A percentile compares a stretch with the other conserved stretches of the same genome.
Conservation (phyloP, 2,113 vertebrate genomes). For the Urocynchramus pylzowi region DNA sequence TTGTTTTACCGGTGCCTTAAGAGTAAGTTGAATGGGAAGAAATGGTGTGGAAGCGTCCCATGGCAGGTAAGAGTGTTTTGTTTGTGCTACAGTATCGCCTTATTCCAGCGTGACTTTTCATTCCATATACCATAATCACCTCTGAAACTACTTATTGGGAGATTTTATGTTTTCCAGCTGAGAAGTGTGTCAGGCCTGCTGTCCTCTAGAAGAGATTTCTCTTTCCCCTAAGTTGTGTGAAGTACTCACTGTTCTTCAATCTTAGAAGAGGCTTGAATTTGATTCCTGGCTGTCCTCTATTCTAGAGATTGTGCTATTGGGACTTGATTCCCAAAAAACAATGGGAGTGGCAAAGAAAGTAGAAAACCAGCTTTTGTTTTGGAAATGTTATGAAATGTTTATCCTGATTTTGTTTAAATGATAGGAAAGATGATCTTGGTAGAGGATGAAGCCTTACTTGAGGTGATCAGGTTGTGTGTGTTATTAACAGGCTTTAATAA, state of each 20-base stretch:
- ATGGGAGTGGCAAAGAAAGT: background rate
- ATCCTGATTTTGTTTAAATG: background rate
- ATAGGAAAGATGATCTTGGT: background rate
- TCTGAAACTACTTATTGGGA: background rate
- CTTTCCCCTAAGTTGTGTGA: background rate
- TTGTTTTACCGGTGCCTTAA: slow-evolving; percentile 84
- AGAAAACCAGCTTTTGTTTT: background rate
- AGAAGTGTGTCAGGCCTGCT: background rate
- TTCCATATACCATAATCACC: background rate
- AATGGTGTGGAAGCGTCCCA: slow-evolving; percentile 87
- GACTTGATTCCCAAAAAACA: background rate
- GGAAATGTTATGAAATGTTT: background rate
- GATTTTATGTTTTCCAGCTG: background rate
- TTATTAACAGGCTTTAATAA: background rate
- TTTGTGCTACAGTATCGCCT: background rate
- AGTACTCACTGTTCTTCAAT: background rate
- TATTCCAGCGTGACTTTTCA: background rate
- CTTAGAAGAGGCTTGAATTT: background rate
- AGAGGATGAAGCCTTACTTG: background rate
- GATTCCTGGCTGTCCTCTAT: background rate
- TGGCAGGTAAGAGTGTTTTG: slow-evolving; percentile 77
- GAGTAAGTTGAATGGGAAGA: slow-evolving; percentile 78
- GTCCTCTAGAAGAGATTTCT: background rate
- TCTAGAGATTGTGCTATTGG: background rate
- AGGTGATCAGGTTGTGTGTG: background rate